These are phyloP conservation scores for Cepaea nemoralis DNA, from an alignment of 1,140 invertebrate genomes.

Conservation along the genomic window DNA sequence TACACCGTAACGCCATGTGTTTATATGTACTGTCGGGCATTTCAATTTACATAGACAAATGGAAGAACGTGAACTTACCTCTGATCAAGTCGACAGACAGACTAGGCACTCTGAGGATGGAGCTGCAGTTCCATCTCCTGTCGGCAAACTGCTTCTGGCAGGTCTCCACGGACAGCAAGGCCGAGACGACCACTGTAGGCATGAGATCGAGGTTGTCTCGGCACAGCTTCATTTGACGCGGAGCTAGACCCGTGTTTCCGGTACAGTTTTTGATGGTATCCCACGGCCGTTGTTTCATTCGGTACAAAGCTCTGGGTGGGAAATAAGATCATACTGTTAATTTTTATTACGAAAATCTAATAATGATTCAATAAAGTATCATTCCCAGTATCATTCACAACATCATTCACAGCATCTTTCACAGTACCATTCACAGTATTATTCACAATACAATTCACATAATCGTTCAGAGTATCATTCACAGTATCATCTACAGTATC, in stretches of 20 bases:
- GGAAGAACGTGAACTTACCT: slow-evolving; percentile 74
- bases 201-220: slow-evolving; percentile 84
- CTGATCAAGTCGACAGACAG: slow-evolving; percentile 84
- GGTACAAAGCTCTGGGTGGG: slow-evolving; percentile 55
- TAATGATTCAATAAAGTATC: too few relatives aligned
- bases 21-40: not conserved
- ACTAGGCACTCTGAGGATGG: slow-evolving; percentile 81
- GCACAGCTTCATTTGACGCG: slow-evolving; percentile 83
- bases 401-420: too few relatives aligned
- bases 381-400: too few relatives aligned
- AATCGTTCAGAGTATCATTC: too few relatives aligned
- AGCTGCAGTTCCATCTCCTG: slow-evolving; percentile 88
- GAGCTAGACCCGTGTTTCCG: slow-evolving; percentile 76
- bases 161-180: slow-evolving; percentile 78
- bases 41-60: not conserved
- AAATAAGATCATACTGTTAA: too few relatives aligned
- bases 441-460: too few relatives aligned
- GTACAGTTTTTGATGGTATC: slow-evolving; percentile 50
- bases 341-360: too few relatives aligned
- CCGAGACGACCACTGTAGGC: slow-evolving; percentile 81
- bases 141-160: slow-evolving; percentile 82
- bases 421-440: too few relatives aligned
- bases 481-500: too few relatives aligned
- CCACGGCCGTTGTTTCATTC: slow-evolving; percentile 54
- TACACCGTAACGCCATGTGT: not conserved